Evolutionary conservation across 2,888 invertebrate genomes (phyloP).

Genomic region (Apamea epomidion): DNA sequence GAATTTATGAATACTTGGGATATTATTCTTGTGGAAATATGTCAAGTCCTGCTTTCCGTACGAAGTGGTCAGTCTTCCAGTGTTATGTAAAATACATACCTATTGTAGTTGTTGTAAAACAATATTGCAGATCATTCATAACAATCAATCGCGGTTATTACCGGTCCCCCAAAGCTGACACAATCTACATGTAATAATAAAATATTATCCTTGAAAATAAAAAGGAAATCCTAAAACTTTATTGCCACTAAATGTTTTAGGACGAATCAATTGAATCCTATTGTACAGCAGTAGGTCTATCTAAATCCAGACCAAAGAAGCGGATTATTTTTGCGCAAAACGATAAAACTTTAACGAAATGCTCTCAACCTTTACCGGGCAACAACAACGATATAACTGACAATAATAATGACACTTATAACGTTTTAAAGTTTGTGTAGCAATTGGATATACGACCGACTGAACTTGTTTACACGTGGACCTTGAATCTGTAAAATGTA

Average conservation of each 20-base stretch:
- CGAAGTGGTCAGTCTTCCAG: not conserved
- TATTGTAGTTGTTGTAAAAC: not conserved
- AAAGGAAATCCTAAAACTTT: not conserved
- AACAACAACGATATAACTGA: constrained; percentile 24
- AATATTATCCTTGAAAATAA: not conserved
- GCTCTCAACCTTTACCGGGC: constrained; percentile 5
- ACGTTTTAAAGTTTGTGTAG: constrained; percentile 51
- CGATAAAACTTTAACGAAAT: not conserved
- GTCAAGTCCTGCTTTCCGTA: not conserved
- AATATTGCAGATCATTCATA: not conserved
- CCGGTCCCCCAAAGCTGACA: not conserved
- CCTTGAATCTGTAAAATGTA: constrained; percentile 60
- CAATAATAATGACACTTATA: constrained; percentile 57
- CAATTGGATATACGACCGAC: constrained; percentile 32
- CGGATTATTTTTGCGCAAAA: not conserved
- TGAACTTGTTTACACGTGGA: constrained; percentile 50
- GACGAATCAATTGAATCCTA: not conserved
- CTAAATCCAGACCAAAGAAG: not conserved
- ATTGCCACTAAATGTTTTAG: not conserved
- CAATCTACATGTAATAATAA: not conserved
- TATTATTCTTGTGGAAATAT: constrained; percentile 2
- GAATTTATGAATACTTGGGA: constrained; percentile 2
- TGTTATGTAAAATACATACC: not conserved
- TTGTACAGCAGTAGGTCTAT: not conserved
- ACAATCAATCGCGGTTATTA: not conserved